phyloP scores from a whole-genome alignment of 1,140 invertebrate species.

The Pomacea maculata region DNA sequence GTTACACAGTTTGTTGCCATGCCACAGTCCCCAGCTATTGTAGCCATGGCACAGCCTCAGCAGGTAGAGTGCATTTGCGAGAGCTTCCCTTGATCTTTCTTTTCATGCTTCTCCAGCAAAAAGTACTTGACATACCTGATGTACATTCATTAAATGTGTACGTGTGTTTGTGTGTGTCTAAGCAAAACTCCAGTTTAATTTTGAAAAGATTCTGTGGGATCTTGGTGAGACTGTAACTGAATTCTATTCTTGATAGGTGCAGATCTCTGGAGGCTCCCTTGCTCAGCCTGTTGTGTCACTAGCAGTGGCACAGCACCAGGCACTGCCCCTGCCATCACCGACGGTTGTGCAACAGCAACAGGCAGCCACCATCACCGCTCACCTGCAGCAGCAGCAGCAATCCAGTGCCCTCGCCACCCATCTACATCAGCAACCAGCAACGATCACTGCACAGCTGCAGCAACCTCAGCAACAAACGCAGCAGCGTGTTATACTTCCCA shows the following conservation, averaged over 20 bases:
- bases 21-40: slow-evolving; percentile 35
- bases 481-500: slow-evolving; percentile 46
- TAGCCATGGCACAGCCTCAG: slow-evolving; percentile 35
- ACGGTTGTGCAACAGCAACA: slow-evolving; percentile 34
- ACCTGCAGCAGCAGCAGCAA: slow-evolving; percentile 31
- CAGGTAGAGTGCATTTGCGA: slow-evolving; percentile 21
- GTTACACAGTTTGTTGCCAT: slow-evolving; percentile 50
- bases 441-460: slow-evolving; percentile 9
- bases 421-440: slow-evolving; percentile 22
- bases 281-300: slow-evolving; percentile 34
- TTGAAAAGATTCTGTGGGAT: too few relatives aligned
- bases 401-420: slow-evolving; percentile 31
- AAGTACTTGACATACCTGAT: too few relatives aligned
- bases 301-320: slow-evolving; percentile 23
- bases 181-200: too few relatives aligned
- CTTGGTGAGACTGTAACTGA: too few relatives aligned
- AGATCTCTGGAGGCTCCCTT: slow-evolving; percentile 28
- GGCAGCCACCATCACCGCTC: slow-evolving; percentile 15
- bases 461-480: slow-evolving; percentile 29
- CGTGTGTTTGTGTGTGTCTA: too few relatives aligned
- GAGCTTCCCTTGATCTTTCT: neutral
- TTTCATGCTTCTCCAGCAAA: too few relatives aligned
- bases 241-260: slow-evolving; percentile 13
- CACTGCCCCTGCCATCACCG: slow-evolving; percentile 23
- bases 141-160: too few relatives aligned